phyloP scores from a whole-genome alignment of 2,888 invertebrate species.

The Alsophila aescularia region DNA sequence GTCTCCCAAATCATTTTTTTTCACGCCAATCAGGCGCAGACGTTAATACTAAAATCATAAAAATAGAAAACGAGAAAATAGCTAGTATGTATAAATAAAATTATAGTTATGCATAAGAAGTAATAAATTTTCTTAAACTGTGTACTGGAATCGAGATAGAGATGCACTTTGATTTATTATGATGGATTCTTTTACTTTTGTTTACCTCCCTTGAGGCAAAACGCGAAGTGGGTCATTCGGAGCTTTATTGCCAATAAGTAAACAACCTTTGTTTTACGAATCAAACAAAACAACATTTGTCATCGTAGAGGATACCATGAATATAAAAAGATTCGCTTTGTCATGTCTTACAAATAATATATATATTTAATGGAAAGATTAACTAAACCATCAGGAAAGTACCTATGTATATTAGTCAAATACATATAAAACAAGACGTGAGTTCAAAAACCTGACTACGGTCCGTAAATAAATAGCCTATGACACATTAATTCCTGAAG shows the following conservation, averaged over 20 bases:
- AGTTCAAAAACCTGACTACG: too few relatives aligned
- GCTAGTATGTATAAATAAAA: neutral
- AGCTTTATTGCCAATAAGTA: conserved; percentile 20
- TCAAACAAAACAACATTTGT: conserved; percentile 18
- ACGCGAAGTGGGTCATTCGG: conserved; percentile 21
- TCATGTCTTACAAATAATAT: too few relatives aligned
- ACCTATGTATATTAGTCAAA: too few relatives aligned
- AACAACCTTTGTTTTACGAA: conserved; percentile 19
- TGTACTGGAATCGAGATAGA: conserved; percentile 6
- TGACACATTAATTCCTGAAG: too few relatives aligned
- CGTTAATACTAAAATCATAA: too few relatives aligned
- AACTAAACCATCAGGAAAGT: too few relatives aligned
- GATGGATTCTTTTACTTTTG: conserved; percentile 20
- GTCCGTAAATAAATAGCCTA: too few relatives aligned
- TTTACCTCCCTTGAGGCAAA: conserved; percentile 6
- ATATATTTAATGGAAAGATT: too few relatives aligned
- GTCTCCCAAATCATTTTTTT: too few relatives aligned
- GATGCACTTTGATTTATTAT: conserved; percentile 20
- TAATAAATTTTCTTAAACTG: conserved; percentile 11
- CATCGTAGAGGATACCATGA: neutral
- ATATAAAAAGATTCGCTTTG: neutral
- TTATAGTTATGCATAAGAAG: neutral
- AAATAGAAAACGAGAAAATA: too few relatives aligned
- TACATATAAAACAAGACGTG: too few relatives aligned
- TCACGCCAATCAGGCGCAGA: too few relatives aligned